Evolutionary conservation across 2,113 vertebrate genomes (phyloP), one percentile per base, ranked within the genome.

Genomic region (Coptodon bakossiorum): DNA sequence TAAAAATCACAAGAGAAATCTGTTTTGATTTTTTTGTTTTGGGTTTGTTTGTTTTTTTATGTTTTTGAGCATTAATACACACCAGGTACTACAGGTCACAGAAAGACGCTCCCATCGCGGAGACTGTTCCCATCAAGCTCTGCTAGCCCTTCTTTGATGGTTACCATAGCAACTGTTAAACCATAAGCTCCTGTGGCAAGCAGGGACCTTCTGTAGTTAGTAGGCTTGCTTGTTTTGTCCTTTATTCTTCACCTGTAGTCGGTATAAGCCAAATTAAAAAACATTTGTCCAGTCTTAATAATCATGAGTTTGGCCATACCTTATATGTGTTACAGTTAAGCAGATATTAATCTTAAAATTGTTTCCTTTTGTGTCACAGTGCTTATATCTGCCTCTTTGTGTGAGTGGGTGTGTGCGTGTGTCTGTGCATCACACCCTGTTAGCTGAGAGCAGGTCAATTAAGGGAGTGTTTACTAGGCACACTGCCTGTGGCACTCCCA

Each of bases 101-200:
- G 56, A 54, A 56, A 88, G 43, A 90, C 3, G 54, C 66, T 93
- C 56, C 80, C 81, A 76, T 59, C 73, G 31, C 16, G 6, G 87
- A 89, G 73, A 89, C 68, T 16, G 81, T 71, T 84, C 84, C 80
- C 52, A 73, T 78, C 9, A 27, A 84, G 86, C 22, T 82, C 53
- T 82, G 61, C 78, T 16, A 80, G 79, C 17, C 48, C 52, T 68
- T 76, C 76, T 91, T 91, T 92, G 85, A 86, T 71, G 57, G 94
- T 95, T 94, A 71, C 92, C 91, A 90, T 92, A 71, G 93, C 87
- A 93, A 95, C 95, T 79, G 87, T 81, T 91, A 86, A 91, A 91
- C 88, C 89, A 90, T 85, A 90, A 48, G 89, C 84, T 90, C 73
- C 16, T 82, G 71, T 80, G 86, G 78, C 56, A 86, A 78, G 57